Evolutionary conservation across 1,140 invertebrate genomes (phyloP).

Genomic region (Chrysopa pallens): DNA sequence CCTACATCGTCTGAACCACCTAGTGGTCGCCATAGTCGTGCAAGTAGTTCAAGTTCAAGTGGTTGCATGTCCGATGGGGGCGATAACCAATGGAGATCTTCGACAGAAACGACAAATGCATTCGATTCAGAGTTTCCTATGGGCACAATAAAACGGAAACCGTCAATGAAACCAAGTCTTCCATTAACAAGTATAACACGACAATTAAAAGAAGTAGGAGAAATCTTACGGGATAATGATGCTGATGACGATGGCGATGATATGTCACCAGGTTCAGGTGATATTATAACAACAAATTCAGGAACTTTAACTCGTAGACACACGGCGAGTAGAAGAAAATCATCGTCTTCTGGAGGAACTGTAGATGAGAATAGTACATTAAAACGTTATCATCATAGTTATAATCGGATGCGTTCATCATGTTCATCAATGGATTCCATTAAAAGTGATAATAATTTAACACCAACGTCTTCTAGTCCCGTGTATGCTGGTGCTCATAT

Average conservation of each 20-base stretch:
- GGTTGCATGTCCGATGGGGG: constrained; percentile 60
- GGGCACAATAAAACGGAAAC: constrained; percentile 75
- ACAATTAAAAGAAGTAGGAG: constrained; percentile 68
- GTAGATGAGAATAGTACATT: no score
- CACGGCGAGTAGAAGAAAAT: constrained; percentile 24
- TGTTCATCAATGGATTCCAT: no score
- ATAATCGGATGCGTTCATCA: no score
- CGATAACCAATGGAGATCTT: constrained; percentile 23
- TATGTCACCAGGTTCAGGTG: constrained; percentile 15
- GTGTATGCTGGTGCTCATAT: no score
- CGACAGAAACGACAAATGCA: constrained; percentile 40
- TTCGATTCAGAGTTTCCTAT: constrained; percentile 59
- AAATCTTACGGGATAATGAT: constrained; percentile 27
- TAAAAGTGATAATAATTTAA: no score
- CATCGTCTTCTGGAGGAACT: neutral
- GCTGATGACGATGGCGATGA: constrained; percentile 10
- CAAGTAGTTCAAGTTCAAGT: constrained; percentile 61
- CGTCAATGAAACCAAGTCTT: constrained; percentile 76
- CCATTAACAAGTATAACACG: constrained; percentile 77
- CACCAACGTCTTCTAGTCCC: no score
- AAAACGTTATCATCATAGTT: no score
- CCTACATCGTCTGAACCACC: constrained; percentile 18
- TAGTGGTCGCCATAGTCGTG: constrained; percentile 35
- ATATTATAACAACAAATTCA: constrained; percentile 7
- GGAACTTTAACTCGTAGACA: constrained; percentile 35